Conservation (phyloP, 2,888 invertebrate genomes). For the Caenorhabditis auriculariae region DNA sequence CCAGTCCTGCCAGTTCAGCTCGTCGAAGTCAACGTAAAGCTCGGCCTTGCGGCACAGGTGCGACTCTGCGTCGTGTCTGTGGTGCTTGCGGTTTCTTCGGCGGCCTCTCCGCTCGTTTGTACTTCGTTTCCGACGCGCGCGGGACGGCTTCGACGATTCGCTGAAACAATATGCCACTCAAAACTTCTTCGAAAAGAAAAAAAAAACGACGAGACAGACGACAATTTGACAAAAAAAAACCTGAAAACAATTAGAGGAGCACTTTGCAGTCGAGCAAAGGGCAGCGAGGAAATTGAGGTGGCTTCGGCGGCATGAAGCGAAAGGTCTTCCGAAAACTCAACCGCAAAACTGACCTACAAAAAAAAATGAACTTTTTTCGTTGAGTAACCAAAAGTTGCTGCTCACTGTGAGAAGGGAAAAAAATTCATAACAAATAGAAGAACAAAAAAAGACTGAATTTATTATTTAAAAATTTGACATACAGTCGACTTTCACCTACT, state of each 20-base stretch:
- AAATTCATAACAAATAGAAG: no score
- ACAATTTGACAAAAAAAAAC: neutral
- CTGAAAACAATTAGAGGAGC: slow-evolving; percentile 34
- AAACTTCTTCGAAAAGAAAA: neutral
- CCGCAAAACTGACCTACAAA: no score
- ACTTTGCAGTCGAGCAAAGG: slow-evolving; percentile 24
- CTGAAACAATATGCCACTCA: slow-evolving; percentile 20
- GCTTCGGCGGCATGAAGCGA: slow-evolving; percentile 20
- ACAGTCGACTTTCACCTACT: no score
- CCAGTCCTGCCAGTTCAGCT: slow-evolving; percentile 98
- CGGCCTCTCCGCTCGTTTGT: slow-evolving; percentile 28
- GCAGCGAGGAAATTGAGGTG: slow-evolving; percentile 17
- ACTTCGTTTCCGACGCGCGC: slow-evolving; percentile 33
- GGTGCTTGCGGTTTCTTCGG: slow-evolving; percentile 34
- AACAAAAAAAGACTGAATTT: no score
- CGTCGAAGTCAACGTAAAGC: slow-evolving; percentile 90
- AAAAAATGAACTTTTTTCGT: no score
- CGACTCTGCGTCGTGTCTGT: slow-evolving; percentile 25
- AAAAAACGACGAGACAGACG: neutral
- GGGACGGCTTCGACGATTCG: slow-evolving; percentile 29
- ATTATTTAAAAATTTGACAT: no score
- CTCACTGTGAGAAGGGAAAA: no score
- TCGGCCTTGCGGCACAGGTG: slow-evolving; percentile 78
- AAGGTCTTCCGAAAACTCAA: no score
- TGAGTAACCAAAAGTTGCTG: no score